A percentile compares a stretch with the other conserved stretches of the same genome.
phyloP scores from a whole-genome alignment of 2,888 invertebrate species.

The Lottia gigantea region DNA sequence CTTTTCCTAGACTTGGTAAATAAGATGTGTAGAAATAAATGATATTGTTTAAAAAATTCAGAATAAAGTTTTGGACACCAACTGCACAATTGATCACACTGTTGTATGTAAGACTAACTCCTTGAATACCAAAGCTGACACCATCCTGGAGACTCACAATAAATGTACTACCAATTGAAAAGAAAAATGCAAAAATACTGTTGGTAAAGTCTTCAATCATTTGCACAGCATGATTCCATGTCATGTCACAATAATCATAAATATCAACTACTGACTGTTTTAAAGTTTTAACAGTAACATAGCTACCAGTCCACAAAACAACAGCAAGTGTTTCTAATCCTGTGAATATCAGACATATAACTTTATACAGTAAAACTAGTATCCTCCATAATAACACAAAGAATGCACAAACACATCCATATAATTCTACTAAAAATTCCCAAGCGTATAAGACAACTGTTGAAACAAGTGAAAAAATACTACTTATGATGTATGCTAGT shows the following conservation, averaged over 20 bases:
- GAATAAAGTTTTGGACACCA: conserved; percentile 20
- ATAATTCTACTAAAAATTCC: conserved; percentile 32
- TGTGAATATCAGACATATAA: conserved; percentile 26
- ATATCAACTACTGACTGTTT: conserved; percentile 28
- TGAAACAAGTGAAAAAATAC: background rate
- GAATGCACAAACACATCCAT: conserved; percentile 25
- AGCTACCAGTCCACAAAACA: conserved; percentile 30
- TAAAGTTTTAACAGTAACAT: conserved; percentile 24
- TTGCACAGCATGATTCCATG: conserved; percentile 24
- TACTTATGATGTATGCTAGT: background rate
- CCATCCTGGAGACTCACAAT: conserved; percentile 9
- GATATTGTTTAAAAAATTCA: conserved; percentile 6
- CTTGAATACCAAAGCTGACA: conserved; percentile 10
- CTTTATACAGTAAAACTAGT: conserved; percentile 27
- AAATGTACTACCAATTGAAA: conserved; percentile 20
- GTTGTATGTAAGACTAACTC: background rate
- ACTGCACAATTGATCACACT: conserved; percentile 11
- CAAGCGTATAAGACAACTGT: conserved; percentile 19
- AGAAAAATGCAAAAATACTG: conserved; percentile 22
- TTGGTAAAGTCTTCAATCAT: conserved; percentile 12
- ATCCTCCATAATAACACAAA: conserved; percentile 30
- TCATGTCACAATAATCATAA: conserved; percentile 24
- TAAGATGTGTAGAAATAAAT: conserved; percentile 31
- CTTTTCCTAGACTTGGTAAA: conserved; percentile 40
- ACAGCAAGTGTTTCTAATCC: conserved; percentile 27